Evolutionary conservation across 2,888 invertebrate genomes (phyloP).

Genomic region (Melieria crassipennis): DNA sequence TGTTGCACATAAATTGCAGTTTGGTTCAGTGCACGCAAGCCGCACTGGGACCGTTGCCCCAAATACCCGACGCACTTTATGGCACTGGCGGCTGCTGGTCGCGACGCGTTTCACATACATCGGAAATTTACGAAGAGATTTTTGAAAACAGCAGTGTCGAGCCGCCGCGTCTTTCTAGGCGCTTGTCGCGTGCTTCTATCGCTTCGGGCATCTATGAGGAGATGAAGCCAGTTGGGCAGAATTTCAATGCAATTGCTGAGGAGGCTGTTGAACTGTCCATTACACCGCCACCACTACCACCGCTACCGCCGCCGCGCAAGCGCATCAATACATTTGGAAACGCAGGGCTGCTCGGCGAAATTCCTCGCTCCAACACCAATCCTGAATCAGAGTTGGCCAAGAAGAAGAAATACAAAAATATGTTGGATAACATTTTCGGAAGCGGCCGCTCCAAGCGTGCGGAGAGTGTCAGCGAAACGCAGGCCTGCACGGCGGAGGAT

Average conservation of each 20-base stretch:
- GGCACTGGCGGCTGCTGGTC: conserved; percentile 52
- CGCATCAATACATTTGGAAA: conserved; percentile 63
- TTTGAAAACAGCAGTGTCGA: conserved; percentile 50
- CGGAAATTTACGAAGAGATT: conserved; percentile 66
- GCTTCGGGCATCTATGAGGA: conserved; percentile 66
- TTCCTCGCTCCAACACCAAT: conserved; percentile 63
- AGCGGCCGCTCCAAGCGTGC: conserved; percentile 54
- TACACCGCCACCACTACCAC: conserved; percentile 52
- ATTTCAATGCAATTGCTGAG: conserved; percentile 49
- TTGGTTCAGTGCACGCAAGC: conserved; percentile 50
- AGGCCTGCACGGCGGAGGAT: conserved; percentile 47
- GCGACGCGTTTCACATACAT: conserved; percentile 54
- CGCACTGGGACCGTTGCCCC: conserved; percentile 61
- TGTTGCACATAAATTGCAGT: conserved; percentile 17
- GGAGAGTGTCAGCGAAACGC: conserved; percentile 55
- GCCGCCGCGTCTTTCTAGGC: conserved; percentile 45
- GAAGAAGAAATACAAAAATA: conserved; percentile 61
- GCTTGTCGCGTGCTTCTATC: conserved; percentile 59
- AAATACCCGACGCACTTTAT: conserved; percentile 56
- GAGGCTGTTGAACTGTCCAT: conserved; percentile 43
- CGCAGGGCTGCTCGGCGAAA: conserved; percentile 47
- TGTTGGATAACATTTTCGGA: conserved; percentile 60
- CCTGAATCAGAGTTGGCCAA: conserved; percentile 63
- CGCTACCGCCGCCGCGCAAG: conserved; percentile 60
- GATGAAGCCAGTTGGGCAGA: conserved; percentile 56